Evolutionary conservation across 2,113 vertebrate species (phyloP).

Genomic region (Cololabis saira): DNA sequence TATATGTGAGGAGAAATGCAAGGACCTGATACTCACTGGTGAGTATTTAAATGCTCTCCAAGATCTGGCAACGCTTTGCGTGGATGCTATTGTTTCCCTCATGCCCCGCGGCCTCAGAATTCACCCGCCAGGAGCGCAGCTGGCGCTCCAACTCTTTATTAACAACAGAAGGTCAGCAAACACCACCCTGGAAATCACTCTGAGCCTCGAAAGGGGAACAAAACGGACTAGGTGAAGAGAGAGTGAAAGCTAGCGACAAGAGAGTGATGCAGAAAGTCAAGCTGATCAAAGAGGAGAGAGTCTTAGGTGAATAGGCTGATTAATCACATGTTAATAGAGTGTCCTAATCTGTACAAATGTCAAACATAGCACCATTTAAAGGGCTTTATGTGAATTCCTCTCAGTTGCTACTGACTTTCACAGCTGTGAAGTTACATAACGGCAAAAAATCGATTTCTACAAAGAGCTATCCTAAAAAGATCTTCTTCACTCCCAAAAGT

Average conservation of each 20-base stretch:
- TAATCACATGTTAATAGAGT: too few species aligned
- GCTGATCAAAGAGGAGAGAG: conserved; percentile 24
- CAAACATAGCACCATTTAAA: conserved; percentile 7
- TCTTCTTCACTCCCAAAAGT: too few species aligned
- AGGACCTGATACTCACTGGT: conserved; percentile 44
- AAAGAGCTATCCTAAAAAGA: too few species aligned
- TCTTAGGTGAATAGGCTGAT: not conserved
- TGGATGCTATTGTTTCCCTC: conserved; percentile 40
- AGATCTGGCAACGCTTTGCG: conserved; percentile 46
- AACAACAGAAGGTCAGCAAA: conserved; percentile 75
- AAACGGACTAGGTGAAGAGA: conserved; percentile 25
- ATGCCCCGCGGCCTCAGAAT: conserved; percentile 53
- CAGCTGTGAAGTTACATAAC: too few species aligned
- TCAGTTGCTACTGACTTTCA: too few species aligned
- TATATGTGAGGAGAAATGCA: conserved; percentile 38
- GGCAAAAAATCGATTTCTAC: too few species aligned
- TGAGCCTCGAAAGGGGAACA: conserved; percentile 34
- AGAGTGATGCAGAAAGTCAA: conserved; percentile 39
- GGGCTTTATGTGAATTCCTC: not conserved
- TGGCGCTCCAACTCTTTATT: conserved; percentile 77
- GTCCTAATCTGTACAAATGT: not conserved
- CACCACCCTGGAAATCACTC: conserved; percentile 61
- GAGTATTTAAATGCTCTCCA: conserved; percentile 52
- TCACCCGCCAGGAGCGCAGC: conserved; percentile 59
- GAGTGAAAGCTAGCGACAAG: conserved; percentile 18